A percentile compares a stretch with the other conserved stretches of the same genome.
phyloP scores from a whole-genome alignment of 2,113 vertebrate species.

The Axis porcinus region DNA sequence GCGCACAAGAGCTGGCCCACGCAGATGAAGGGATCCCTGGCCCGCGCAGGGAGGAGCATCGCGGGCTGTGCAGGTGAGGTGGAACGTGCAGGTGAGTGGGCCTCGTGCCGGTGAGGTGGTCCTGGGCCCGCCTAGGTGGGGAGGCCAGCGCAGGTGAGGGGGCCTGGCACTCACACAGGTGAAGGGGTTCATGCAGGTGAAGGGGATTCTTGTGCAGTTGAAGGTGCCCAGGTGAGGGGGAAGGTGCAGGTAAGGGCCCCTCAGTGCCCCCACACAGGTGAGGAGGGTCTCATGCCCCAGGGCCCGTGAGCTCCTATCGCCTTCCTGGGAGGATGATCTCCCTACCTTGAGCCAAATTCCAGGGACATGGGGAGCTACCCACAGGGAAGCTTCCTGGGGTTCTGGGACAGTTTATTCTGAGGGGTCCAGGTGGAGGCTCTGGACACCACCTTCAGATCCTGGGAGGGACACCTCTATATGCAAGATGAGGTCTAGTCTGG shows the following conservation, averaged over 20 bases:
- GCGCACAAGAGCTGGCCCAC: neutral
- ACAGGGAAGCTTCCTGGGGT: neutral
- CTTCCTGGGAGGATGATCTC: neutral
- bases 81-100: neutral
- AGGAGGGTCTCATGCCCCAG: neutral
- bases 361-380: neutral
- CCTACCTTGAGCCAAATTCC: neutral
- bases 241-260: neutral
- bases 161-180: neutral
- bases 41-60: neutral
- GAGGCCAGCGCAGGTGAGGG: neutral
- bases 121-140: neutral
- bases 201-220: neutral
- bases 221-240: neutral
- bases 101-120: neutral
- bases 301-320: neutral
- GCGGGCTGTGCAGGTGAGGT: neutral
- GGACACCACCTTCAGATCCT: neutral
- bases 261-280: neutral
- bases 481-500: neutral
- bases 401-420: too few species aligned
- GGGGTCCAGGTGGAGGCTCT: neutral
- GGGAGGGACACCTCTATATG: neutral
- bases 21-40: neutral
- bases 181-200: neutral